Base-by-base conservation (phyloP, 2,113 vertebrate genomes). In the Neogobius melanostomus region DNA sequence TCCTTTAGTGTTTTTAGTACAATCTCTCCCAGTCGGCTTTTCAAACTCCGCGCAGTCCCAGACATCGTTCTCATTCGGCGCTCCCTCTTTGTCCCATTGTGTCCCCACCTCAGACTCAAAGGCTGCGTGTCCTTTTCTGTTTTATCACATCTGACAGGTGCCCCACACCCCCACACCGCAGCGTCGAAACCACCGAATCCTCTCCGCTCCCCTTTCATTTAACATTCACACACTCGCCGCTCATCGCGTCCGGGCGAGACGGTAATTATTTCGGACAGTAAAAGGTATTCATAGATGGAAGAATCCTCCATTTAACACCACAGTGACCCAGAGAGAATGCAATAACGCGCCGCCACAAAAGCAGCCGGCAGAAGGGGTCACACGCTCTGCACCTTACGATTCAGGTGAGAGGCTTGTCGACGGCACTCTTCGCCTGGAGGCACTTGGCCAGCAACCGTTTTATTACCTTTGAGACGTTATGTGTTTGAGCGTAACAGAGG, bases 81-180 rank as follows among this genome's bases (percentile, higher is more conserved):
- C 12, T 12, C 6, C 56, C 56, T 59, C 56, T 59, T 42, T 59
- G 56, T 59, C 56, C 56, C 56, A 59, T 59, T 59, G 56, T 59
- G 56, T 59, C 56, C 56, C 36, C 56, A 59, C 56, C 56, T 42
- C 56, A 42, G 56, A 59, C 28, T 59, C 56, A 59, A 59, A 59
- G 56, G 56, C 56, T 59, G 56, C 28, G 28, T 42, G 28, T 59
- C 56, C 56, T 59, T 42, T 59, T 43, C 56, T 59, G 56, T 59
- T 59, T 59, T 59, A 59, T 59, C 56, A 59, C 56, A 59, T 28
- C 56, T 59, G 56, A 59, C 56, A 59, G 56, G 56, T 59, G 56
- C 11, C 56, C 56, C 56, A 4, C 53, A 36, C 56, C 56, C 56
- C 4, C 53, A 11, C 28, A 6, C 56, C 56, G 28, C 14, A 14